Evolutionary conservation across 2,888 invertebrate genomes (phyloP).

Genomic region (Ormyrus labotus): DNA sequence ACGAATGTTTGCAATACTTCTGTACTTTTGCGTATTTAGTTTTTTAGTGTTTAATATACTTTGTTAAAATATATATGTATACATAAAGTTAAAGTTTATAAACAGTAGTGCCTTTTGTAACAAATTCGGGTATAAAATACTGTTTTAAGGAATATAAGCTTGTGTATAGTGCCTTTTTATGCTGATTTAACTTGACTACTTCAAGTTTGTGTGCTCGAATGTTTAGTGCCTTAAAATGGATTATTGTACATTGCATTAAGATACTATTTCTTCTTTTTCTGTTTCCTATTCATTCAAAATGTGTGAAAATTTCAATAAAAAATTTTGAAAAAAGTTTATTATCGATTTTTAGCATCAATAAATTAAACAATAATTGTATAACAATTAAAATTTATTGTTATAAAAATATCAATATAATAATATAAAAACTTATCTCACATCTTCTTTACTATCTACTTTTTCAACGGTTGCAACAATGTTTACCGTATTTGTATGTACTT

Average conservation of each 20-base stretch:
- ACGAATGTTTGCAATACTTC: conserved; percentile 20
- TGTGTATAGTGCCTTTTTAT: conserved; percentile 34
- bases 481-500: neutral
- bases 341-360: neutral
- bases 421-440: neutral
- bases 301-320: conserved; percentile 49
- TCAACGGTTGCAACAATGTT: neutral
- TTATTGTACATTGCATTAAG: conserved; percentile 13
- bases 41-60: conserved; percentile 7
- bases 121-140: conserved; percentile 22
- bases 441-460: neutral
- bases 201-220: neutral
- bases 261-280: conserved; percentile 32
- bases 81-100: conserved; percentile 20
- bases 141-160: conserved; percentile 24
- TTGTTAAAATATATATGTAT: conserved; percentile 21
- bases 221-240: conserved; percentile 29
- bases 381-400: conserved; percentile 36
- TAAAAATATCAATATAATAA: conserved; percentile 10
- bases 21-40: conserved; percentile 24
- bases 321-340: conserved; percentile 5
- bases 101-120: conserved; percentile 36
- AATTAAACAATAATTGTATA: conserved; percentile 14
- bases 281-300: conserved; percentile 29
- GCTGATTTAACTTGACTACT: conserved; percentile 27